Evolutionary conservation across 2,797 vertebrate species (phyloP).

Genomic region (Coilia nasus): DNA sequence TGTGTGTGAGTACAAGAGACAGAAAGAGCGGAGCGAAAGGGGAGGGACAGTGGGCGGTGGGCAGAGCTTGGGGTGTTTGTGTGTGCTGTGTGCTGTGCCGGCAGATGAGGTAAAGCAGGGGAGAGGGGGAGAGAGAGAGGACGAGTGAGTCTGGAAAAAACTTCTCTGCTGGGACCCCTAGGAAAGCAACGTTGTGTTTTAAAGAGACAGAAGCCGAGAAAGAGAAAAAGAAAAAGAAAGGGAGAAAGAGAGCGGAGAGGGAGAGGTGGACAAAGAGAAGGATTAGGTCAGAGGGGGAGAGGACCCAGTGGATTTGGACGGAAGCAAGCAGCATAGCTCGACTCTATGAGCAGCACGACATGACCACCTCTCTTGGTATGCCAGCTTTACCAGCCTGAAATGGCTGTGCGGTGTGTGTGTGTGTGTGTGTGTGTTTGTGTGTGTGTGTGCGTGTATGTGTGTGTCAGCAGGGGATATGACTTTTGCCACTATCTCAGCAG

Average conservation of each 20-base stretch:
- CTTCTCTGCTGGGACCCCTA: background rate
- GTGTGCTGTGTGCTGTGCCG: background rate
- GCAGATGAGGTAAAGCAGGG: constrained; percentile 29
- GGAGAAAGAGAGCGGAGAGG: background rate
- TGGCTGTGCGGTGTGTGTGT: background rate
- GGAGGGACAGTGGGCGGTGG: background rate
- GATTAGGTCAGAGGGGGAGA: background rate
- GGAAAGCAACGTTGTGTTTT: constrained; percentile 2
- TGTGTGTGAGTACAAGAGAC: background rate
- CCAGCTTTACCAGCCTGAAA: background rate
- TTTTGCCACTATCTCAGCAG: constrained; percentile 6
- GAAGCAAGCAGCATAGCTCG: background rate
- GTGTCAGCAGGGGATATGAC: constrained; percentile 1
- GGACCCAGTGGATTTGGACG: constrained; percentile 20
- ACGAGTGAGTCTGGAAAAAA: constrained; percentile 5
- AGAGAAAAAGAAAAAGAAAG: constrained; percentile 20
- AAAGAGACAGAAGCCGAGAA: constrained; percentile 29
- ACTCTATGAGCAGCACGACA: background rate
- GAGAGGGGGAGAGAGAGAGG: constrained; percentile 36
- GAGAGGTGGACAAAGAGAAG: constrained; percentile 7
- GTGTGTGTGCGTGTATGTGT: constrained; percentile 8
- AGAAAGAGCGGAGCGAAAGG: constrained; percentile 1
- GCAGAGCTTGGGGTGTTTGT: constrained; percentile 10
- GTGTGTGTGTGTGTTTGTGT: background rate
- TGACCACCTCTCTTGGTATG: constrained; percentile 20